phyloP scores from a whole-genome alignment of 2,797 vertebrate species.

The Varecia variegata region DNA sequence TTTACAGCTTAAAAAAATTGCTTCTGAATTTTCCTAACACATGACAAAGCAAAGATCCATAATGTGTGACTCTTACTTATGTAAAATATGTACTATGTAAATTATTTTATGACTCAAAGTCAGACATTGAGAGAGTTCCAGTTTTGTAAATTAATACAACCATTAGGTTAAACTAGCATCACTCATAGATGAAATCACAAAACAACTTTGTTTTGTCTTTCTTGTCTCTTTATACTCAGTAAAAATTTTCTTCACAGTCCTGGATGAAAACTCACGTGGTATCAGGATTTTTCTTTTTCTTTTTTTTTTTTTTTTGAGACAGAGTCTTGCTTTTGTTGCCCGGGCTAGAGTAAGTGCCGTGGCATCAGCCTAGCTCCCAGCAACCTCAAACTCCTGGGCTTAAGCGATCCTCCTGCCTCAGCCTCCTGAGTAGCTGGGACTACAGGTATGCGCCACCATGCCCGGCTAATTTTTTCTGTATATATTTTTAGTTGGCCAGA shows the following conservation, averaged over 20 bases:
- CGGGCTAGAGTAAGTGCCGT: too few species aligned
- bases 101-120: background rate
- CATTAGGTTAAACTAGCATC: background rate
- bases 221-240: background rate
- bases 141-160: background rate
- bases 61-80: background rate
- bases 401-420: too few species aligned
- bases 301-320: background rate
- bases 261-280: background rate
- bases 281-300: background rate
- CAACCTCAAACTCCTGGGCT: too few species aligned
- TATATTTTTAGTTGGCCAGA: too few species aligned
- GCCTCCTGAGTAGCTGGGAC: too few species aligned
- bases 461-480: too few species aligned
- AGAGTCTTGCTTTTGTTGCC: too few species aligned
- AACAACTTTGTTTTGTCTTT: background rate
- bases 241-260: background rate
- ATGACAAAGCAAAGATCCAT: background rate
- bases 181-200: background rate
- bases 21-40: background rate
- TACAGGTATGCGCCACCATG: too few species aligned
- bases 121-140: background rate
- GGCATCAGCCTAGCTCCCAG: too few species aligned
- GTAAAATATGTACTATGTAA: background rate
- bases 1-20: background rate